These are phyloP conservation scores for Laticauda colubrina DNA, from an alignment of 2,113 vertebrate genomes.

Conservation along the genomic window DNA sequence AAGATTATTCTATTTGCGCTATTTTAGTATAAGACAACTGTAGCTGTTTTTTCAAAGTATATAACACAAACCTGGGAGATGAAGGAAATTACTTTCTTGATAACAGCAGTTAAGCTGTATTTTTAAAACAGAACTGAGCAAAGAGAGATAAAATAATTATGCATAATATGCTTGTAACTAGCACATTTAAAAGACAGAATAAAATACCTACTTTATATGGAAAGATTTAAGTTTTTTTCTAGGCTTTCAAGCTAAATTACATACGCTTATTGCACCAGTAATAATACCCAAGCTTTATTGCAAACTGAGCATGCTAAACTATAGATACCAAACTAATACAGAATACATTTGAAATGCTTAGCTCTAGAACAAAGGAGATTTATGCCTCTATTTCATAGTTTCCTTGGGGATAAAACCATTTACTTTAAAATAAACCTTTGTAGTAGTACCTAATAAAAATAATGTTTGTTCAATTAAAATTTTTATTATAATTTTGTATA, in stretches of 20 bases:
- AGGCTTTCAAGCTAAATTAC: constrained; percentile 62
- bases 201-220: constrained; percentile 59
- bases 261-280: constrained; percentile 67
- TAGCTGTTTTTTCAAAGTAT: constrained; percentile 31
- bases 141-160: constrained; percentile 14
- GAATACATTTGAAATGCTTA: constrained; percentile 59
- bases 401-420: constrained; percentile 62
- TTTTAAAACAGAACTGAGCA: constrained; percentile 37
- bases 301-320: constrained; percentile 31
- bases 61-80: constrained; percentile 31
- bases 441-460: constrained; percentile 62
- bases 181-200: neutral
- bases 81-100: constrained; percentile 6
- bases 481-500: constrained; percentile 55
- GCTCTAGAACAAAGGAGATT: constrained; percentile 61
- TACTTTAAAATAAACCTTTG: constrained; percentile 62
- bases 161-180: constrained; percentile 10
- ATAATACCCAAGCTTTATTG: constrained; percentile 49
- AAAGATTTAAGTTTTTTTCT: constrained; percentile 69
- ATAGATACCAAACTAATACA: constrained; percentile 21
- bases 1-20: neutral
- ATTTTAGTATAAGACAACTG: neutral
- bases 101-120: constrained; percentile 56
- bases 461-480: constrained; percentile 58
- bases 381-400: constrained; percentile 76